Evolutionary conservation across 2,888 invertebrate genomes (phyloP).

Genomic region (Lepidochrysops patricia): DNA sequence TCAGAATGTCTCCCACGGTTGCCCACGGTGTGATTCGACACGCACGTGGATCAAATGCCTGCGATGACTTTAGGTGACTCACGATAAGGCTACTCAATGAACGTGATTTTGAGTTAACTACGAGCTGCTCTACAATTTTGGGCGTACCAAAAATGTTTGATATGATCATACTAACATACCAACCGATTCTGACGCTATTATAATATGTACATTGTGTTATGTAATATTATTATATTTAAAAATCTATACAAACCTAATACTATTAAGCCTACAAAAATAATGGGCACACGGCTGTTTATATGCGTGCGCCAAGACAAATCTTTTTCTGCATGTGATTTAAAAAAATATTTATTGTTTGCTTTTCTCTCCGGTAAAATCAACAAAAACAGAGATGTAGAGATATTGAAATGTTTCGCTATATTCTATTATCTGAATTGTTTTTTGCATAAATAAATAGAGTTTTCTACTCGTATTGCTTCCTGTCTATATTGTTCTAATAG

Average conservation of each 20-base stretch:
- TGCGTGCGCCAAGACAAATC: no score
- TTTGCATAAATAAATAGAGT: background rate
- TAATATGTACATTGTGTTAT: no score
- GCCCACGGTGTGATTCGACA: constrained; percentile 52
- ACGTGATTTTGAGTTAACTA: constrained; percentile 67
- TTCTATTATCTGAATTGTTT: background rate
- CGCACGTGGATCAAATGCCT: constrained; percentile 57
- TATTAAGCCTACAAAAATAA: no score
- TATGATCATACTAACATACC: no score
- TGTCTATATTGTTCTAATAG: background rate
- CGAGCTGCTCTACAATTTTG: constrained; percentile 31
- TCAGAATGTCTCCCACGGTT: constrained; percentile 61
- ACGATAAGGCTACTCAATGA: constrained; percentile 43
- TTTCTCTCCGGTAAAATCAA: background rate
- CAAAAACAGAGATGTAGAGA: background rate
- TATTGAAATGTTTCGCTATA: background rate
- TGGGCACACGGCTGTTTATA: no score
- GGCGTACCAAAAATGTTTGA: background rate
- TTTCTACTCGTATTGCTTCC: background rate
- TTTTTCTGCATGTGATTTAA: no score
- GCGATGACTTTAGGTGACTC: constrained; percentile 60
- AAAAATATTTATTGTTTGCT: no score
- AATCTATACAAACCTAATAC: no score
- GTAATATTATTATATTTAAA: no score
- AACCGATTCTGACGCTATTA: no score